These are phyloP conservation scores for Grantiella picta DNA, from an alignment of 2,113 vertebrate species.

Conservation along the genomic window DNA sequence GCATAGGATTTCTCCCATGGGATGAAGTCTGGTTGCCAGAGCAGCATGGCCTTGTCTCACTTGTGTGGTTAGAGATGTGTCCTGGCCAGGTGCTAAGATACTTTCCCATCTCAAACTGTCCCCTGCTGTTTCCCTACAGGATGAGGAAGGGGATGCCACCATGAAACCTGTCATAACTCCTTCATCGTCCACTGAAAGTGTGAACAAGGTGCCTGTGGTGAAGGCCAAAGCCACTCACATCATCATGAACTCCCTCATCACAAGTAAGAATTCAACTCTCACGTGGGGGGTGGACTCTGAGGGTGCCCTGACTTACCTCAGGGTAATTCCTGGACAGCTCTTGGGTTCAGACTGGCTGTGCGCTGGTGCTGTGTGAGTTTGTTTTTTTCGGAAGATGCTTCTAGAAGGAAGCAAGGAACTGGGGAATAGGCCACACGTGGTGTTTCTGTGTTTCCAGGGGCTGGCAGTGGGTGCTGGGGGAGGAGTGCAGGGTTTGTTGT, in stretches of 20 bases:
- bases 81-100: neutral
- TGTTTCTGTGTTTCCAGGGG: neutral
- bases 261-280: constrained; percentile 80
- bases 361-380: neutral
- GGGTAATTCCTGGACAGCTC: neutral
- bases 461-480: neutral
- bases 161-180: constrained; percentile 44
- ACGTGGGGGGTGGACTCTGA: neutral
- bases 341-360: neutral
- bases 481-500: neutral
- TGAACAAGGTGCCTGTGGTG: constrained; percentile 81
- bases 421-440: neutral
- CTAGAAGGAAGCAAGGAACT: neutral
- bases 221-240: constrained; percentile 90
- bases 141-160: constrained; percentile 72
- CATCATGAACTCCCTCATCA: constrained; percentile 90
- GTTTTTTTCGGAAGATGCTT: neutral
- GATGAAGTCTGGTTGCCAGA: neutral
- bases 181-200: constrained; percentile 27
- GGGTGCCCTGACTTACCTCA: neutral
- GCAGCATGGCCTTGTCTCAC: neutral
- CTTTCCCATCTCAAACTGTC: neutral
- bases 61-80: neutral
- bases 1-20: accelerated
- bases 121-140: constrained; percentile 70